These are phyloP conservation scores for Mesorhabditis spiculigera DNA, from an alignment of 2,888 invertebrate species.

Conservation along the genomic window DNA sequence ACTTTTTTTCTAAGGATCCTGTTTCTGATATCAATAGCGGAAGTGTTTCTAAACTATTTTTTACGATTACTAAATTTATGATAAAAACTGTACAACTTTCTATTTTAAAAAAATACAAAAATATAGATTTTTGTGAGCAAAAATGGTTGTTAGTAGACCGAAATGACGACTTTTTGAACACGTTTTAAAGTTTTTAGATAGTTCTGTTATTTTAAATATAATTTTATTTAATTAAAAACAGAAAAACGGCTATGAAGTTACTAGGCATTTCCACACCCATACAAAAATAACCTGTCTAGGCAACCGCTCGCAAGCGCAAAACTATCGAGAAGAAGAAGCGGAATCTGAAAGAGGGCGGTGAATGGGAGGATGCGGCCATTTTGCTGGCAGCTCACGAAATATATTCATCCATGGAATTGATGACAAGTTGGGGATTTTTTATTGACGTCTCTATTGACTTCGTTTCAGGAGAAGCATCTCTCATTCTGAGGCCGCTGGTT, in stretches of 20 bases:
- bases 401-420: slow-evolving; percentile 21
- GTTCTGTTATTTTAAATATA: background rate
- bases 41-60: too few species aligned
- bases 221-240: slow-evolving; percentile 6
- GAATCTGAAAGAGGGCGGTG: slow-evolving; percentile 49
- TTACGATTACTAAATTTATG: too few species aligned
- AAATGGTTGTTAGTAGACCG: too few species aligned
- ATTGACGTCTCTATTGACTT: background rate
- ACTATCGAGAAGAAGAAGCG: slow-evolving; percentile 47
- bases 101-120: too few species aligned
- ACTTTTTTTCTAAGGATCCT: too few species aligned
- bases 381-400: slow-evolving; percentile 34
- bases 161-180: too few species aligned
- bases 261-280: background rate
- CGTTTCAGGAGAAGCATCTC: slow-evolving; percentile 28
- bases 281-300: background rate
- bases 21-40: too few species aligned
- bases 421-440: slow-evolving; percentile 11
- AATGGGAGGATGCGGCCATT: slow-evolving; percentile 50
- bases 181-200: background rate
- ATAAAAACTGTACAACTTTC: too few species aligned
- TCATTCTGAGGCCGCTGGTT: slow-evolving; percentile 38
- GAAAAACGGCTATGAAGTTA: background rate
- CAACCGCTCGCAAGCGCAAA: background rate
- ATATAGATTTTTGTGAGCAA: too few species aligned